phyloP scores from a whole-genome alignment of 2,113 vertebrate species.

The Phaethon lepturus region DNA sequence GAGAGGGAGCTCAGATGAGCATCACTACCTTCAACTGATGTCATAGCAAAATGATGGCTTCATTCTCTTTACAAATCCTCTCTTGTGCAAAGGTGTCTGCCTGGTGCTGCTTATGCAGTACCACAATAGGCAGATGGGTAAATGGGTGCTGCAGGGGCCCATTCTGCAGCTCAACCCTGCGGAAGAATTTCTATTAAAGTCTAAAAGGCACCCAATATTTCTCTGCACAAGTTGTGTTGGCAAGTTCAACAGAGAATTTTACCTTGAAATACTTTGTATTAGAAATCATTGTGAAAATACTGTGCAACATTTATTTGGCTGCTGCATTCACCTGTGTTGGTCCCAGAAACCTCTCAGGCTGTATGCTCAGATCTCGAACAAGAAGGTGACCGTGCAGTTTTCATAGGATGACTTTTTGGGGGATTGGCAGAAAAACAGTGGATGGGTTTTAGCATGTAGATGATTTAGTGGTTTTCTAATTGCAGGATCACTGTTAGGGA shows the following conservation, averaged over 20 bases:
- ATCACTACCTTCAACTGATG: background rate
- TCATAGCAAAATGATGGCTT: background rate
- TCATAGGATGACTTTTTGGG: background rate
- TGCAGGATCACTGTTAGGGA: background rate
- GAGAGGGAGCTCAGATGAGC: background rate
- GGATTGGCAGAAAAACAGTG: background rate
- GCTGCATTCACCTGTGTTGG: background rate
- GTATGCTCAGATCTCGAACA: accelerated
- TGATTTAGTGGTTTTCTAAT: background rate
- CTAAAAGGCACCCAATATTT: background rate
- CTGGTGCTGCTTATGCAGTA: background rate
- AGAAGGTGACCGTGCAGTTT: background rate
- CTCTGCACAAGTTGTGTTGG: background rate
- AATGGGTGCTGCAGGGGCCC: accelerated
- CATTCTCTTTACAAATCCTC: background rate
- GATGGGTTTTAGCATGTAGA: background rate
- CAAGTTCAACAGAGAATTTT: background rate
- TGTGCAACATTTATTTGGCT: background rate
- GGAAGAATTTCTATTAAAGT: background rate
- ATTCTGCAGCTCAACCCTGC: background rate
- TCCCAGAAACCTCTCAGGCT: background rate
- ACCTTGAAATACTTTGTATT: background rate
- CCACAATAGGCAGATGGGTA: background rate
- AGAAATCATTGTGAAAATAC: background rate
- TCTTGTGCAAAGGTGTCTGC: background rate